These are phyloP conservation scores for Stenolophus ochropezus DNA, from an alignment of 2,888 invertebrate species.

Conservation along the genomic window DNA sequence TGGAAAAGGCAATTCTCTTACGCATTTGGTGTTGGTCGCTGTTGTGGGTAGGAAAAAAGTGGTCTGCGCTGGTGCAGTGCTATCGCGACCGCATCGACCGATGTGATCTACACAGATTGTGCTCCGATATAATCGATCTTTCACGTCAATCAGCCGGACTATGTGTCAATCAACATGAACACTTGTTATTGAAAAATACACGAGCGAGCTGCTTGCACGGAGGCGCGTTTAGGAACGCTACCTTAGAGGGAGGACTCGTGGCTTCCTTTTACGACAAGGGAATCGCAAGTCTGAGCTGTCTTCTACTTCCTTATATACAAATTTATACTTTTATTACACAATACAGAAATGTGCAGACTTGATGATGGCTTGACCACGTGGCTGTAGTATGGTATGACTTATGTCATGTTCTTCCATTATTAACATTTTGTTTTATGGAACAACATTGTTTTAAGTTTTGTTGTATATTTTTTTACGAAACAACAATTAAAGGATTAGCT, in stretches of 20 bases:
- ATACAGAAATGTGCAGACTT: no score
- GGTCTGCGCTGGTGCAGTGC: conserved; percentile 35
- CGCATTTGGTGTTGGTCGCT: conserved; percentile 20
- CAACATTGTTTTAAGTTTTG: no score
- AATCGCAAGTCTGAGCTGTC: no score
- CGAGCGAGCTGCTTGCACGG: conserved; percentile 10
- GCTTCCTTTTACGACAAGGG: no score
- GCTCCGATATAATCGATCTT: conserved; percentile 73
- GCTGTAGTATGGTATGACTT: no score
- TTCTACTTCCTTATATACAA: no score
- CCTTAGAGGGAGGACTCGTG: background rate
- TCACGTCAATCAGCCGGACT: conserved; percentile 72
- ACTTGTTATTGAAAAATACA: conserved; percentile 69
- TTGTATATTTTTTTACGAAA: no score
- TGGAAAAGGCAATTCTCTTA: background rate
- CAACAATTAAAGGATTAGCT: no score
- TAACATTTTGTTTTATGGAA: no score
- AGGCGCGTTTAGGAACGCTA: conserved; percentile 16
- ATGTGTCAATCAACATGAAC: conserved; percentile 73
- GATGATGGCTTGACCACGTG: no score
- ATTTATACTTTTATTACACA: no score
- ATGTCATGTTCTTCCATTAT: no score
- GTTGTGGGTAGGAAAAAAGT: conserved; percentile 23
- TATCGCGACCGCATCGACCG: conserved; percentile 61
- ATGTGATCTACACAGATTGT: conserved; percentile 73